These are phyloP conservation scores for Poliocrania exsul DNA, from an alignment of 2,797 vertebrate genomes.

Conservation along the genomic window DNA sequence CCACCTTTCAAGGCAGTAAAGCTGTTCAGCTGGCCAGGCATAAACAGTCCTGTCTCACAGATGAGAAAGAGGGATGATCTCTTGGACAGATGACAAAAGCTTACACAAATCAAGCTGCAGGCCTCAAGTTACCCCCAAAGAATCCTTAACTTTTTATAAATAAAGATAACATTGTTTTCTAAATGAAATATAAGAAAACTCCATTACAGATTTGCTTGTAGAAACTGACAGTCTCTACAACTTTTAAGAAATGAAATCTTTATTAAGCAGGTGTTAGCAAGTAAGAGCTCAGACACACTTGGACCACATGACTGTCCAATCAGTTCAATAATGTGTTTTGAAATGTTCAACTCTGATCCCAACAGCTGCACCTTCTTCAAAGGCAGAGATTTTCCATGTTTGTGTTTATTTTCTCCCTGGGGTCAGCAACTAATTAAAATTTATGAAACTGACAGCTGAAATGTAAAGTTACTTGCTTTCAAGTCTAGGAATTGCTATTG, in stretches of 20 bases:
- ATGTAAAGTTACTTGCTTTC: neutral
- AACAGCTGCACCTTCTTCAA: neutral
- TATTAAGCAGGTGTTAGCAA: neutral
- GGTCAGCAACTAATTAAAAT: neutral
- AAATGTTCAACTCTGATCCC: neutral
- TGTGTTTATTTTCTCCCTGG: neutral
- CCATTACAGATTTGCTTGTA: neutral
- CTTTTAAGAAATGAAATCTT: neutral
- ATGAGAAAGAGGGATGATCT: neutral
- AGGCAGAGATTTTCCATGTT: neutral
- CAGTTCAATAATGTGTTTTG: neutral
- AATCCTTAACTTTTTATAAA: neutral
- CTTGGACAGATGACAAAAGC: neutral
- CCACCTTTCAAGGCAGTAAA: slow-evolving; percentile 22
- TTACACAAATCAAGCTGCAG: neutral
- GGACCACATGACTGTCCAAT: neutral
- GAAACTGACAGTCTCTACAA: neutral
- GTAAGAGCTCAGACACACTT: neutral
- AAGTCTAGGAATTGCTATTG: neutral
- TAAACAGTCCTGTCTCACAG: neutral
- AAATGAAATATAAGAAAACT: neutral
- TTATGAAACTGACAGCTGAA: neutral
- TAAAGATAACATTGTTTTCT: neutral
- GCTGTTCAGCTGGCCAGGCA: neutral
- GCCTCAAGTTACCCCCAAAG: neutral